Percentiles rank a stretch among this genome's conserved stretches.
These are phyloP conservation scores for Albula goreensis DNA, from an alignment of 2,113 vertebrate genomes.

Conservation along the genomic window DNA sequence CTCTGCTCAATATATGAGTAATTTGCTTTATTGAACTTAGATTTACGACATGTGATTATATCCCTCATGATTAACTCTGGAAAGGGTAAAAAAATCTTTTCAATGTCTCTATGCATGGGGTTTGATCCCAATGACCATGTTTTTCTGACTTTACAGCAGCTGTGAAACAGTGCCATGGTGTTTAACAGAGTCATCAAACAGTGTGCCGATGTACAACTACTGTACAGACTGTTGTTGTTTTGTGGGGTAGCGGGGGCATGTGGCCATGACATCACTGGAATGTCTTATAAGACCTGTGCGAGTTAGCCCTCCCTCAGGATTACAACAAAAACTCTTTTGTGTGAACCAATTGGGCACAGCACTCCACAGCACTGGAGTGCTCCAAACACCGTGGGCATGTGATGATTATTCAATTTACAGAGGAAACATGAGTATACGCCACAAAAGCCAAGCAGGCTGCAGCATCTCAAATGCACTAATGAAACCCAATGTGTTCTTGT, in stretches of 20 bases:
- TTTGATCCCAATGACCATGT: neutral
- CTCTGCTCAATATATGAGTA: neutral
- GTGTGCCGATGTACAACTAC: constrained; percentile 28
- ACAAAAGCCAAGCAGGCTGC: neutral
- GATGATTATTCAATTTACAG: constrained; percentile 49
- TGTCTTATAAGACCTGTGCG: constrained; percentile 42
- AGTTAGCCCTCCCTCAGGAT: constrained; percentile 1
- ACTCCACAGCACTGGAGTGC: constrained; percentile 16
- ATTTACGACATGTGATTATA: neutral
- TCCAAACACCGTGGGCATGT: constrained; percentile 47
- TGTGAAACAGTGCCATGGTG: neutral
- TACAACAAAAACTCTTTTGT: constrained; percentile 65
- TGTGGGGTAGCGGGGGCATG: constrained; percentile 41
- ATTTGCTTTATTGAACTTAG: constrained; percentile 8
- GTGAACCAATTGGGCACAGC: constrained; percentile 38
- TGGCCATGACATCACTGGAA: constrained; percentile 63
- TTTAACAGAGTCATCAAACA: neutral
- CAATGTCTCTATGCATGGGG: neutral
- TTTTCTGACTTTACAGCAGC: neutral
- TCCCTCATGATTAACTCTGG: neutral
- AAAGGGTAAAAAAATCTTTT: neutral
- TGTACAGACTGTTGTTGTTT: constrained; percentile 63
- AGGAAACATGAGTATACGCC: constrained; percentile 18
- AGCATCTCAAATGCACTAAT: neutral
- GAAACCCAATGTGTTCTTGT: neutral